Percentiles rank a stretch among this genome's conserved stretches.
Evolutionary conservation across 2,113 vertebrate genomes (phyloP).

Genomic region (Rhinolophus ferrumequinum): DNA sequence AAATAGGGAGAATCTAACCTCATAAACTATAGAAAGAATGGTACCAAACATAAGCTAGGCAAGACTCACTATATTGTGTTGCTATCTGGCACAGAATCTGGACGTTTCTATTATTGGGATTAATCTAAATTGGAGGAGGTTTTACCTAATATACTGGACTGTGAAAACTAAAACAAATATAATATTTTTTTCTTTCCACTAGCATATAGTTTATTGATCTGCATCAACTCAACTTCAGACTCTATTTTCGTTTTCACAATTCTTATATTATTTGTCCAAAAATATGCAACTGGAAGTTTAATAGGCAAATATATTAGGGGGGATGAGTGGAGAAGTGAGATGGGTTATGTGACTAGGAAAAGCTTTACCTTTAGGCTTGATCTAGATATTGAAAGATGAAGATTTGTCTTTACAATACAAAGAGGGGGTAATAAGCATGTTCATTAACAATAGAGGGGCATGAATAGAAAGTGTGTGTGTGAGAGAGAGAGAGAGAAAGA

Average conservation of each 20-base stretch:
- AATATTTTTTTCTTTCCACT: neutral
- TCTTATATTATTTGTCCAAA: slow-evolving; percentile 56
- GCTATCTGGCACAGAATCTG: neutral
- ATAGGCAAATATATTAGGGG: slow-evolving; percentile 17
- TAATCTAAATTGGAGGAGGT: neutral
- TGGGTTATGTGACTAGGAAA: neutral
- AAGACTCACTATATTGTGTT: neutral
- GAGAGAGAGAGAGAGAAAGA: neutral
- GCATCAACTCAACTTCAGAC: slow-evolving; percentile 45
- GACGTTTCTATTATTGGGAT: neutral
- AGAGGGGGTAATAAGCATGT: neutral
- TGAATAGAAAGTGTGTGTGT: neutral
- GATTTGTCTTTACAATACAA: neutral
- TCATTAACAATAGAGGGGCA: neutral
- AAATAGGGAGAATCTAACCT: neutral
- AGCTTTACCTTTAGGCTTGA: neutral
- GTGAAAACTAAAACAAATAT: slow-evolving; percentile 27
- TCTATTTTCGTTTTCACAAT: slow-evolving; percentile 57
- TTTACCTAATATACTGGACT: slow-evolving; percentile 38
- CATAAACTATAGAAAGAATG: neutral
- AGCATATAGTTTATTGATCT: slow-evolving; percentile 62
- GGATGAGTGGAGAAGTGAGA: neutral
- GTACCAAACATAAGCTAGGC: neutral
- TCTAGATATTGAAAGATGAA: neutral
- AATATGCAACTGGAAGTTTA: slow-evolving; percentile 52